Percentiles rank a stretch among this genome's conserved stretches.
These are phyloP conservation scores for Aix galericulata DNA, from an alignment of 2,113 vertebrate species.

Conservation along the genomic window DNA sequence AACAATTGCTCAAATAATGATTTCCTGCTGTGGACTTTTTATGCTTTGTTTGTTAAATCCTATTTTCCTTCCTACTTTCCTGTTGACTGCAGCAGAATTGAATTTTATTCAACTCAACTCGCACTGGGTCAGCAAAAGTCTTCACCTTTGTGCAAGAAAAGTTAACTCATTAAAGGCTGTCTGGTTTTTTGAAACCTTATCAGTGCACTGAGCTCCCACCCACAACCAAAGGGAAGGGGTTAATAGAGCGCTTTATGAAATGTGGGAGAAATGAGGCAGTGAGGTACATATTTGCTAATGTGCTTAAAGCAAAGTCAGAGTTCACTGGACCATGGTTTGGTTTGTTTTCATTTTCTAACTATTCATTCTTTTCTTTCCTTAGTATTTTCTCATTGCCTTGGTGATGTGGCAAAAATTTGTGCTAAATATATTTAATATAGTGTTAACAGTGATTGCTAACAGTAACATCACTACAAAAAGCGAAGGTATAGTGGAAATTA, in stretches of 20 bases:
- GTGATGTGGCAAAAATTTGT: not conserved
- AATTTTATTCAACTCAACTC: constrained; percentile 67
- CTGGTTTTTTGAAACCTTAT: not conserved
- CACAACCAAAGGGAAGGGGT: not conserved
- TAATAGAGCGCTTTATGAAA: not conserved
- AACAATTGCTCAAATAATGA: constrained; percentile 79
- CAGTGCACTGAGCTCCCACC: not conserved
- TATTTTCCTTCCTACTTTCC: constrained; percentile 82
- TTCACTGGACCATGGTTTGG: not conserved
- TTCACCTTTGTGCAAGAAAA: constrained; percentile 28
- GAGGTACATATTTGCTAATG: constrained; percentile 14
- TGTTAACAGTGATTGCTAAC: not conserved
- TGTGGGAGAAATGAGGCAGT: not conserved
- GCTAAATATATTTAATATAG: not conserved
- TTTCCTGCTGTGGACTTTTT: constrained; percentile 77
- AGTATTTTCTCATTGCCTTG: not conserved
- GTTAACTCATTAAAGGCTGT: constrained; percentile 63
- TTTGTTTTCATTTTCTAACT: constrained; percentile 38
- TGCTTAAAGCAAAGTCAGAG: constrained; percentile 2
- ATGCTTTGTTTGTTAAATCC: constrained; percentile 83
- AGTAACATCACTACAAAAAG: not conserved
- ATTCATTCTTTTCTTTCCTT: not conserved
- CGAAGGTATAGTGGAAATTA: not conserved
- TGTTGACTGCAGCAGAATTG: constrained; percentile 80
- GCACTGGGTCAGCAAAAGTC: constrained; percentile 76